Evolutionary conservation across 2,113 vertebrate species (phyloP).

Genomic region (Geothlypis trichas): DNA sequence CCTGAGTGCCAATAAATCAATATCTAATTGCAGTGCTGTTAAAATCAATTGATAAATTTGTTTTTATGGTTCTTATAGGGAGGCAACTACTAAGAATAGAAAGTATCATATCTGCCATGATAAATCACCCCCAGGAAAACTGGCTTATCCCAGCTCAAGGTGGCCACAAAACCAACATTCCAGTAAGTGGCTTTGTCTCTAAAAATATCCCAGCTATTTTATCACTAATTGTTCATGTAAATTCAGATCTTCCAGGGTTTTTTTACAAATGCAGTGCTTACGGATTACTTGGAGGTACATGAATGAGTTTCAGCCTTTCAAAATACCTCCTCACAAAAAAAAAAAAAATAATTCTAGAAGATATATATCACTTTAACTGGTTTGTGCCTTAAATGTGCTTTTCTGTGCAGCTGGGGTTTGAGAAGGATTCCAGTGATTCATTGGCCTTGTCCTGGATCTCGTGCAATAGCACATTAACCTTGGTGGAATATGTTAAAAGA

Average conservation of each 20-base stretch:
- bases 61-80: background rate
- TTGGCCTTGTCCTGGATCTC: background rate
- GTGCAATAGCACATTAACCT: background rate
- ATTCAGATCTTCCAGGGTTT: background rate
- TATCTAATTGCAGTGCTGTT: background rate
- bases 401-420: background rate
- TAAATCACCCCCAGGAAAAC: background rate
- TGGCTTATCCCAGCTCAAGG: background rate
- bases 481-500: background rate
- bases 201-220: background rate
- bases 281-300: rapidly evolving
- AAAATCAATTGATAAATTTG: background rate
- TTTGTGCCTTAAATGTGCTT: background rate
- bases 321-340: background rate
- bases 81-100: background rate
- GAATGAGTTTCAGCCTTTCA: background rate
- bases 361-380: background rate
- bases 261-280: background rate
- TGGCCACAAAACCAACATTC: background rate
- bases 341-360: background rate
- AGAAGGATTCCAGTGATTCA: background rate
- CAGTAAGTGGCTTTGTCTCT: background rate
- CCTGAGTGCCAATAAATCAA: background rate
- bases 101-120: background rate
- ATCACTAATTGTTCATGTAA: background rate